Conservation (phyloP, 1,140 invertebrate genomes). For the Drosophila sp. region DNA sequence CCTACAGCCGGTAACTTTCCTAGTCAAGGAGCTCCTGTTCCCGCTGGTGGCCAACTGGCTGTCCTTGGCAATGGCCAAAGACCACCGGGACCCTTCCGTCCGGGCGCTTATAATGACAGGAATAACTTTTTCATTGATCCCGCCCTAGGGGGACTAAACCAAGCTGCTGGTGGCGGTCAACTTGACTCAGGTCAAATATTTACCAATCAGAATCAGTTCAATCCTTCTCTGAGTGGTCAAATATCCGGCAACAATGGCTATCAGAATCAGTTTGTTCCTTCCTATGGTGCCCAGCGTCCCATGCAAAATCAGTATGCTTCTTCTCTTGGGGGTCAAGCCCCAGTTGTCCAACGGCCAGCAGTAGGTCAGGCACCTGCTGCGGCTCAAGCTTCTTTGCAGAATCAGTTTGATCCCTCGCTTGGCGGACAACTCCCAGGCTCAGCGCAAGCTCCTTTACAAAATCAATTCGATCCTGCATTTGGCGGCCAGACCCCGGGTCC, state of each 20-base stretch:
- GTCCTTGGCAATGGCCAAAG: constrained; percentile 36
- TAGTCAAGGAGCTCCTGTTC: constrained; percentile 26
- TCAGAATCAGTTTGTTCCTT: constrained; percentile 38
- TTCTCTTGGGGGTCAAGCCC: constrained; percentile 20
- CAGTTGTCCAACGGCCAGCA: constrained; percentile 23
- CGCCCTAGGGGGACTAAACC: constrained; percentile 22
- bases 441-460: constrained; percentile 32
- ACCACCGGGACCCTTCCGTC: constrained; percentile 20
- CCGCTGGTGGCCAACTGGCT: constrained; percentile 42
- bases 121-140: constrained; percentile 51
- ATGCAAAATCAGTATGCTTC: constrained; percentile 23
- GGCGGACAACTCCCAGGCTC: constrained; percentile 23
- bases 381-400: constrained; percentile 10
- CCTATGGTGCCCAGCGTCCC: constrained; percentile 38
- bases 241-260: constrained; percentile 11
- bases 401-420: constrained; percentile 26
- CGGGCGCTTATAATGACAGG: constrained; percentile 33
- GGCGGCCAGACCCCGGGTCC: constrained; percentile 2
- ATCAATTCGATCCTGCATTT: constrained; percentile 33
- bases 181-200: constrained; percentile 20
- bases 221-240: constrained; percentile 32
- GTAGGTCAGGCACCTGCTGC: constrained; percentile 1
- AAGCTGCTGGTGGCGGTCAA: constrained; percentile 20
- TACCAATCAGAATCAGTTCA: constrained; percentile 39
- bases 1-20: constrained; percentile 38